A percentile compares a stretch with the other conserved stretches of the same genome.
phyloP scores from a whole-genome alignment of 2,888 invertebrate species.

The Pseudolycoriella hygida region DNA sequence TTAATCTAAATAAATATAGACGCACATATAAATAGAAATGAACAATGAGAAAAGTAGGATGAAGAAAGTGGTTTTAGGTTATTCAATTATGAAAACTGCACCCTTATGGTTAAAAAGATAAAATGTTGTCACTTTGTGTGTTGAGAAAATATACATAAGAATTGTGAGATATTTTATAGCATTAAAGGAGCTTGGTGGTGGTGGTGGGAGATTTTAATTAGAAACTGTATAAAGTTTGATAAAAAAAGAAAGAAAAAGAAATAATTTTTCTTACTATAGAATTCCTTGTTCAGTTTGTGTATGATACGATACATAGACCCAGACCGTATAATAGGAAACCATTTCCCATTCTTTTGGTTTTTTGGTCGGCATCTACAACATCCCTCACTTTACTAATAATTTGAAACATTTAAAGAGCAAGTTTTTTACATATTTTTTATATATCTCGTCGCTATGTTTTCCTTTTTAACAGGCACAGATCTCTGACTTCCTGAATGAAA shows the following conservation, averaged over 20 bases:
- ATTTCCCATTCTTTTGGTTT: no score
- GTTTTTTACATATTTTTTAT: background rate
- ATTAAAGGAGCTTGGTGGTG: background rate
- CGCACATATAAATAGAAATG: background rate
- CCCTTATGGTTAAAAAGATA: conserved; percentile 10
- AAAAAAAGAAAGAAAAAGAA: no score
- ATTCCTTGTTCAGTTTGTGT: no score
- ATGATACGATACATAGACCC: no score
- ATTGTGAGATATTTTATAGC: no score
- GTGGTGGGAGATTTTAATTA: background rate
- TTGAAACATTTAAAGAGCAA: background rate
- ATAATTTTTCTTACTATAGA: no score
- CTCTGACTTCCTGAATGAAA: conserved; percentile 4
- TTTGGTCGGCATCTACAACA: background rate
- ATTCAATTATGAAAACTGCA: conserved; percentile 12
- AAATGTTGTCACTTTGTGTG: conserved; percentile 3
- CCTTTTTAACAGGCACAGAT: background rate
- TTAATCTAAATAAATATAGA: background rate
- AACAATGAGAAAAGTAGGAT: conserved; percentile 1
- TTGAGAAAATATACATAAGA: no score
- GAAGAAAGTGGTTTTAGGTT: conserved; percentile 11
- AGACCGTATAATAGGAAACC: no score
- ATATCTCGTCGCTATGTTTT: background rate
- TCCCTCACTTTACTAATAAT: background rate
- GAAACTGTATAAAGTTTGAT: no score